Base-by-base conservation (phyloP, 1,140 invertebrate species). In the Gryllus bimaculatus region DNA sequence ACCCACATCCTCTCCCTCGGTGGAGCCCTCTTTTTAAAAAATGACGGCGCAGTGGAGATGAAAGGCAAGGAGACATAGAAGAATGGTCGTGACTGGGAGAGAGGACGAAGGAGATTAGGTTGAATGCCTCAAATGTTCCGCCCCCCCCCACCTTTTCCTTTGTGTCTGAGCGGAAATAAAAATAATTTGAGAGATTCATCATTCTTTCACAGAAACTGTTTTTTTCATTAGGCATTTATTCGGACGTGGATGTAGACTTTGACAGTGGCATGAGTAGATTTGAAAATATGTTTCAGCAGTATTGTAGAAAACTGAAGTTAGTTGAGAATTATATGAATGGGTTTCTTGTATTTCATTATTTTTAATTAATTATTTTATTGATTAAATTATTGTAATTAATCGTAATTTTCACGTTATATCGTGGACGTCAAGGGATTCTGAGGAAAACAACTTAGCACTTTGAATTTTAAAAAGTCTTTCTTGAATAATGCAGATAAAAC, bases 101-200 rank as follows among this genome's bases (percentile, higher is more conserved):
- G 54, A 8, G 48, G 54, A 78, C 54, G 76, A 15, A 21, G 20
- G 10, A 47, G 47, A 48, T 78, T 66, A 78, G 18, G 48, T 20
- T 48, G 48, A 12, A 66, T 78, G 77, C 49, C 48, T 8, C n/a
- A 15, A 78, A 18, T 54, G 8, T 21, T 10, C 26, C 26, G 26
- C 26, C 26, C 26, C 26, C 26, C 26, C 1, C 26, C 26, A 1
- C 26, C 5, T 39, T 8, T 8, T 49, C 47, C 20, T 77, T 77
- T 73, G 8, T 10, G 18, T 47, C 49, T 13, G 1, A 0, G 21
- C n/a, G 39, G 39, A 5, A 21, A 47, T 48, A 76, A 76, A 18
- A 76, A 66, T 78, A 78, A 78, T 39, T 13, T n/a, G 76, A 26
- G 48, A 21, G 10, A 48, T 77, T 8, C 13, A 49, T 76, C 75